Conservation (phyloP, 2,797 vertebrate genomes). For the Serranus cabrilla region DNA sequence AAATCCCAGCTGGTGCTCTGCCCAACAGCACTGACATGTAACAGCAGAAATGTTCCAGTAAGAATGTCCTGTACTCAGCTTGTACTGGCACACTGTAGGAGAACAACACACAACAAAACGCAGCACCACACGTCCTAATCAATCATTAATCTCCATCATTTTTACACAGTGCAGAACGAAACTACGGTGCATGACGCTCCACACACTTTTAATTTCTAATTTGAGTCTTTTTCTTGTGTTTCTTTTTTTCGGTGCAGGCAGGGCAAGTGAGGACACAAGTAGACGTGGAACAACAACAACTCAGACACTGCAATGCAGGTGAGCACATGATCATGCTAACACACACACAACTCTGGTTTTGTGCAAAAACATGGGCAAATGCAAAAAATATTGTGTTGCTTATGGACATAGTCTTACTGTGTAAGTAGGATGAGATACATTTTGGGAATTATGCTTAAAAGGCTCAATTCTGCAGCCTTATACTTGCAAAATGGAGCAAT, state of each 20-base stretch:
- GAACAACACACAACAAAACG: constrained; percentile 24
- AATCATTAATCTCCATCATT: constrained; percentile 26
- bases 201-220: constrained; percentile 1
- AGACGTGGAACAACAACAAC: neutral
- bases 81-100: constrained; percentile 37
- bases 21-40: constrained; percentile 41
- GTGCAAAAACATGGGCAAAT: neutral
- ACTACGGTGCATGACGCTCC: neutral
- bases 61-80: constrained; percentile 55
- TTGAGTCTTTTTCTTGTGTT: constrained; percentile 2
- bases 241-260: constrained; percentile 55
- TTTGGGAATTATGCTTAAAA: neutral
- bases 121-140: constrained; percentile 28
- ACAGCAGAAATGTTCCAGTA: constrained; percentile 49
- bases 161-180: constrained; percentile 31
- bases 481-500: neutral
- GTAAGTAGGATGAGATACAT: neutral
- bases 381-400: neutral
- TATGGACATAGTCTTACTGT: neutral
- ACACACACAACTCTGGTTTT: constrained; percentile 2
- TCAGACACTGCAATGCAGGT: constrained; percentile 43
- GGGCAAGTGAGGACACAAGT: constrained; percentile 35
- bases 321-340: constrained; percentile 21
- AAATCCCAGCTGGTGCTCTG: constrained; percentile 1
- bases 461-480: neutral